phyloP scores from a whole-genome alignment of 2,888 invertebrate genomes.

The Helleia helle region DNA sequence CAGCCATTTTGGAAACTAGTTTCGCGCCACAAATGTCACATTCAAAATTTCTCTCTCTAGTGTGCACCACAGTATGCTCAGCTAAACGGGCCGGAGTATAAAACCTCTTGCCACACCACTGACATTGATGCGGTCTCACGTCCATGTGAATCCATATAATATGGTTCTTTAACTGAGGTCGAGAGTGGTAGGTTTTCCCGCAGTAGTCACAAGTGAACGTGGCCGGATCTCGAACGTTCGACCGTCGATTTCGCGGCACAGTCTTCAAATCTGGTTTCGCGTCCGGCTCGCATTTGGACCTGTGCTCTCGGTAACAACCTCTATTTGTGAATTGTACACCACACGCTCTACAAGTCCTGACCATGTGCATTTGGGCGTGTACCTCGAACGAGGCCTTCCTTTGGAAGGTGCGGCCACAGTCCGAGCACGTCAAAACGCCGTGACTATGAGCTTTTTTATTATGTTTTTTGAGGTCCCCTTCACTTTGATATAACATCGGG shows the following conservation, averaged over 20 bases:
- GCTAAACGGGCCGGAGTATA: constrained; percentile 63
- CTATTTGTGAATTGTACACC: constrained; percentile 51
- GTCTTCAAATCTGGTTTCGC: constrained; percentile 43
- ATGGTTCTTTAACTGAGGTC: constrained; percentile 58
- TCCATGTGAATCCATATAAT: constrained; percentile 67
- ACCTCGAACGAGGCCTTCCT: constrained; percentile 41
- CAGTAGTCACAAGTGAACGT: constrained; percentile 56
- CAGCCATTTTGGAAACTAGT: constrained; percentile 59
- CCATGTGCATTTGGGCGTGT: constrained; percentile 55
- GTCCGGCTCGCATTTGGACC: constrained; percentile 49
- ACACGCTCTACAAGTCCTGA: constrained; percentile 49
- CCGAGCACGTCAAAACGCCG: constrained; percentile 39
- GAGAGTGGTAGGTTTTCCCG: constrained; percentile 43
- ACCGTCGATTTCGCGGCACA: constrained; percentile 38
- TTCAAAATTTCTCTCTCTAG: constrained; percentile 62
- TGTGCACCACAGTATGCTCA: constrained; percentile 69
- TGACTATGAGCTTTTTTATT: constrained; percentile 35
- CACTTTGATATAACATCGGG: constrained; percentile 35
- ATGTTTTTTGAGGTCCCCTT: constrained; percentile 34
- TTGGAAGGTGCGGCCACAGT: constrained; percentile 49
- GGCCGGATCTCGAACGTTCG: constrained; percentile 54
- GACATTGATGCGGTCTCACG: constrained; percentile 61
- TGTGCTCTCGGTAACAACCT: constrained; percentile 52
- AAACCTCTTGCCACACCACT: constrained; percentile 66
- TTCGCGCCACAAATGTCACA: constrained; percentile 68